Base-by-base conservation (phyloP, 2,797 vertebrate genomes). In the Rhinogobio ventralis region DNA sequence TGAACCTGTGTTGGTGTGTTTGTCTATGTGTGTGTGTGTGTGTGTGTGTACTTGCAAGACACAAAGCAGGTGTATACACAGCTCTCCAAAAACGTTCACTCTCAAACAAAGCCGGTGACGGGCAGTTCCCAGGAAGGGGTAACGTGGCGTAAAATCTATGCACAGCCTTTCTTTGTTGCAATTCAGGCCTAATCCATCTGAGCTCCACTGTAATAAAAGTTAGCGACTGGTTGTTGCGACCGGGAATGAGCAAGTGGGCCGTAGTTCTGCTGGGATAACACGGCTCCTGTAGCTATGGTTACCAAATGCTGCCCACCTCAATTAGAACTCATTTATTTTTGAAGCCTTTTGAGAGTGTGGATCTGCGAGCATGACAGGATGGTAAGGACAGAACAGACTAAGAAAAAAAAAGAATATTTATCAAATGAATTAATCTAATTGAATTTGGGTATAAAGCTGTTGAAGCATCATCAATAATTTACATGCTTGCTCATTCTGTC, bases 71-170 rank as follows among this genome's bases (percentile, higher is more conserved):
- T 90, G 85, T 85, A 86, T 82, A 85, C 86, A 83, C 36, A 62
- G 86, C 85, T 81, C 13, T 75, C 66, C 77, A 60, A 46, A 72
- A 86, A 87, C 64, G 33, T 79, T 57, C 85, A 46, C 60, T 82
- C 71, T 79, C 25, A 33, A 72, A 88, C 83, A 87, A 90, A 90
- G 81, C 68, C 78, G 55, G 71, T 25, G 73, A 85, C 46, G 84
- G 88, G 67, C 88, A 88, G 90, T 89, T 89, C 90, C 91, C 88
- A 83, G 91, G 90, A 90, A 84, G 86, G 76, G 42, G 85, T 88
- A 92, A 91, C 74, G 80, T 72, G 76, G 91, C 86, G 67, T 87
- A 88, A 93, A 93, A 94, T 92, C 88, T 89, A 90, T 92, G 90
- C 88, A 89, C 81, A 82, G 84, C 68, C 86, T 69, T 78, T 81